Conservation (phyloP, 1,140 invertebrate genomes). For the Antheraea mylitta region DNA sequence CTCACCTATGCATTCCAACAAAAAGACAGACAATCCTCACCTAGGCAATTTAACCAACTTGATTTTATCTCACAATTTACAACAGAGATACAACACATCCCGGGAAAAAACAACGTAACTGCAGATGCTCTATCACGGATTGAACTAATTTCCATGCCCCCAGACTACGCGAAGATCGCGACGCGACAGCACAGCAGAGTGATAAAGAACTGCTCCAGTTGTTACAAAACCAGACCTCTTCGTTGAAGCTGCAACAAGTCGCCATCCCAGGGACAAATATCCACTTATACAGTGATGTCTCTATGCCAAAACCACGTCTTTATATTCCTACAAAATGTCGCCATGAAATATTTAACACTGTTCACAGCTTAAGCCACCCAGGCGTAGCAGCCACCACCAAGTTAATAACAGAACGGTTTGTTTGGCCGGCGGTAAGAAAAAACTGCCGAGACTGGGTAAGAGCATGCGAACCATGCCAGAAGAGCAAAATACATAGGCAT, state of each 20-base stretch:
- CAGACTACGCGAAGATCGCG: neutral
- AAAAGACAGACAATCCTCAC: constrained; percentile 25
- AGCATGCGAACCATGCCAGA: neutral
- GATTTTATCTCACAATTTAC: constrained; percentile 45
- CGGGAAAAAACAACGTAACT: constrained; percentile 48
- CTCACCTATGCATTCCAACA: constrained; percentile 1
- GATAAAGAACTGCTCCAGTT: neutral
- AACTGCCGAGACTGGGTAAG: constrained; percentile 3
- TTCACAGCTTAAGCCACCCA: constrained; percentile 5
- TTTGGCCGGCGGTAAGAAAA: neutral
- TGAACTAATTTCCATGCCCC: neutral
- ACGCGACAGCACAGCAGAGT: neutral
- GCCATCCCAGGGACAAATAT: neutral
- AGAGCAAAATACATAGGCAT: neutral
- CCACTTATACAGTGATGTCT: neutral
- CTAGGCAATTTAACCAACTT: constrained; percentile 41
- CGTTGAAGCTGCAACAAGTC: neutral
- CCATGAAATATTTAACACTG: neutral
- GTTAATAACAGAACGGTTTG: neutral
- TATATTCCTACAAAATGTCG: neutral
- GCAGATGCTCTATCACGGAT: constrained; percentile 27
- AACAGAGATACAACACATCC: constrained; percentile 28
- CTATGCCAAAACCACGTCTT: neutral
- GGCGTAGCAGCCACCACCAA: neutral
- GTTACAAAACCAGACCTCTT: neutral